Evolutionary conservation across 2,888 invertebrate species (phyloP), one percentile per base, ranked within the genome.

Genomic region (Scelioninae gen. 2): DNA sequence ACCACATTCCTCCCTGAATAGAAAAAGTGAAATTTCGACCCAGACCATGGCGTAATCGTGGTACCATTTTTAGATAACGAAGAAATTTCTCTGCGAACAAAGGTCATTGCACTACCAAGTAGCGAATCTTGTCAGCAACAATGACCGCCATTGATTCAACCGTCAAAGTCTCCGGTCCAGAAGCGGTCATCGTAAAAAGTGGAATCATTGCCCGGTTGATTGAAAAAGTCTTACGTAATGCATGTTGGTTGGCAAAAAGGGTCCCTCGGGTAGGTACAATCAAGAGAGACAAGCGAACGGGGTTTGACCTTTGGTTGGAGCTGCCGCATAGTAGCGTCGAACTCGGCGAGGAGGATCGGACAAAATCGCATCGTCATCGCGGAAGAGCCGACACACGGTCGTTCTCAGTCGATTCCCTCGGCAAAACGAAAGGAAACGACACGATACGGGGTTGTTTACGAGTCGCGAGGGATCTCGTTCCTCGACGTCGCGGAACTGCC

Each of bases 391-490:
- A 75, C 74, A 67, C 64, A 61, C 71, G 39, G 63, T 3, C 4
- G 25, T 6, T 67, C 74, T 73, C 68, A 75, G 68, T 46, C 58
- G 75, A 76, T 67, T 58, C 67, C 73, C 68, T 52, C 61, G 70
- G 74, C 45, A 39, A 67, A 76, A 75, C 73, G 61, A 61, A 72
- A 73, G 61, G 57, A 60, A 67, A 73, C 73, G 63, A 69, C 73
- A 68, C 73, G 73, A 69, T 73, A 69, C 68, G 70, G 72, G 71
- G 68, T 77, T 74, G 74, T 76, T 78, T 77, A 76, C 73, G 78
- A 78, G 71, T 73, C 74, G 73, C 65, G 68, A 74, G 65, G 67
- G 72, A 74, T 67, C 57, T 73, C 73, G 73, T 48, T 74, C 48
- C 65, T 53, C 52, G 74, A 22, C 45, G 45, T n/a, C n/a, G n/a